phyloP scores from a whole-genome alignment of 2,888 invertebrate genomes.

The Torymus auratus region DNA sequence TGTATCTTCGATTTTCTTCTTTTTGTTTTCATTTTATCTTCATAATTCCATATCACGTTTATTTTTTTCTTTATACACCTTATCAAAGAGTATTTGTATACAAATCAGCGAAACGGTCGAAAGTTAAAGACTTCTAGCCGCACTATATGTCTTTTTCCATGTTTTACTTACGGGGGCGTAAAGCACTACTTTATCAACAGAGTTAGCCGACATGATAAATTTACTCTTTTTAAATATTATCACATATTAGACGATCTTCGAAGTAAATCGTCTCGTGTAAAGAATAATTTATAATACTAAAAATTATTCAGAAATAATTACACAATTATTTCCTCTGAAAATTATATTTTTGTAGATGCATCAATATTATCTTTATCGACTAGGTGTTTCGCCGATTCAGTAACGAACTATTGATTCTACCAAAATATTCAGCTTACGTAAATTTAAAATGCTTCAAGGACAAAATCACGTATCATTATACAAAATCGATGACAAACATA shows the following conservation, averaged over 20 bases:
- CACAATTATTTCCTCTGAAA: background rate
- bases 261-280: background rate
- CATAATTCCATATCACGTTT: constrained; percentile 34
- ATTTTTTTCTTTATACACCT: constrained; percentile 48
- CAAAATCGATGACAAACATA: no score
- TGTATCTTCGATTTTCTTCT: constrained; percentile 52
- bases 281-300: constrained; percentile 18
- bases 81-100: constrained; percentile 59
- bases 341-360: background rate
- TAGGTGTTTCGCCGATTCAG: background rate
- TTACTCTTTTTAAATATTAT: constrained; percentile 28
- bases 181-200: constrained; percentile 38
- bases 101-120: constrained; percentile 59
- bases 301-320: constrained; percentile 26
- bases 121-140: constrained; percentile 54
- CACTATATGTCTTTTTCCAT: constrained; percentile 54
- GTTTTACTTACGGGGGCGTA: constrained; percentile 52
- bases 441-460: background rate
- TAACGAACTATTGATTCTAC: background rate
- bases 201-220: constrained; percentile 19
- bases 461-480: no score
- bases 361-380: constrained; percentile 6
- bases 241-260: constrained; percentile 39
- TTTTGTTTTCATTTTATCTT: constrained; percentile 31
- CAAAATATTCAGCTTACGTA: no score